Evolutionary conservation across 2,888 invertebrate species (phyloP), one percentile per base, ranked within the genome.

Genomic region (Thera britannica): DNA sequence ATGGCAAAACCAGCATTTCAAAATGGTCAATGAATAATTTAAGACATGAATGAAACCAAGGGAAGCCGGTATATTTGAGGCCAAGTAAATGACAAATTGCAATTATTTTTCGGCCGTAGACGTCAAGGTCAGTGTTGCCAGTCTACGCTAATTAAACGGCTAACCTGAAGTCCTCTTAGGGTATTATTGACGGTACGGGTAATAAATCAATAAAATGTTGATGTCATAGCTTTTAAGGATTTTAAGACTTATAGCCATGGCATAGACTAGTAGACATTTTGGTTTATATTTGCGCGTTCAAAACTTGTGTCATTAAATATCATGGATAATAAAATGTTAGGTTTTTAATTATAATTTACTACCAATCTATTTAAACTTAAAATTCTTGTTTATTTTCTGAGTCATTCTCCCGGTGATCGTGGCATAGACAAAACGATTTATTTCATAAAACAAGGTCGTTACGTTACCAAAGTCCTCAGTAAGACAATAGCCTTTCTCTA

Each of bases 401-500:
- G 44, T 61, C 49, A 62, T 55, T 49, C 34, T 36, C 58, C 52
- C 54, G 23, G 66, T 56, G 55, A 57, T 73, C 70, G 70, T 69
- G 74, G 75, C 78, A 77, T 78, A 77, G 78, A 78, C 77, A 77
- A 78, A 74, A 74, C 64, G 67, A 74, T 72, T 70, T 73, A 66
- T 74, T 77, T 75, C 73, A 70, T 65, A 72, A 69, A 74, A 75
- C 77, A 77, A 79, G 76, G 79, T 70, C 72, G 71, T 74, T 77
- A 46, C 72, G 69, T 74, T 77, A 77, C 77, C 76, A 73, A 79
- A 80, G 78, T 78, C 79, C 76, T 79, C 77, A 57, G 71, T 69
- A 54, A 67, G 36, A 76, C 73, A 75, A 75, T 72, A 65, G 71
- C 72, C 72, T 73, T 73, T 73, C 71, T 74, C 65, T 67, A 69